Percentiles rank a stretch among this genome's conserved stretches.
phyloP scores from a whole-genome alignment of 1,140 invertebrate species.

The Antheraea mylitta region DNA sequence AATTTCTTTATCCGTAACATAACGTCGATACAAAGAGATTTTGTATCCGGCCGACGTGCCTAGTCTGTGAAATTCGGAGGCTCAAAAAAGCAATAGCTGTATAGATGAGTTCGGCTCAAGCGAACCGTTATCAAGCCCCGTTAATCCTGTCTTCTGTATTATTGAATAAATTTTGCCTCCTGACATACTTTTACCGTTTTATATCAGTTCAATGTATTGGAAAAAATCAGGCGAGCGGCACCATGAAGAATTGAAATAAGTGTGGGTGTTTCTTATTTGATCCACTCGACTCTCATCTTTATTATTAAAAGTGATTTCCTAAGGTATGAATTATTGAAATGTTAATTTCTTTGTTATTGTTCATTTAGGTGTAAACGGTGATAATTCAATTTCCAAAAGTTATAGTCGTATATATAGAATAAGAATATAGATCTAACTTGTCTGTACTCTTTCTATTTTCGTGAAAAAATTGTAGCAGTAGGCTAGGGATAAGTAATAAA shows the following conservation, averaged over 20 bases:
- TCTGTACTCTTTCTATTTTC: no score
- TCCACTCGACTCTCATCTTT: no score
- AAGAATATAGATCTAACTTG: no score
- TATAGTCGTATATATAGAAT: no score
- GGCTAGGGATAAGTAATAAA: no score
- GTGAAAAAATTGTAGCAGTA: no score
- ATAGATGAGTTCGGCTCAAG: conserved; percentile 56
- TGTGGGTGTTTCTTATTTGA: no score
- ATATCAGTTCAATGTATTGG: conserved; percentile 43
- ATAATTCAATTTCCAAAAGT: no score
- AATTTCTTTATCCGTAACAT: conserved; percentile 20
- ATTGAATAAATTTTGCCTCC: conserved; percentile 63
- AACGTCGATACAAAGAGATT: conserved; percentile 21
- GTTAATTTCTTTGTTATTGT: no score
- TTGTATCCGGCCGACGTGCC: conserved; percentile 23
- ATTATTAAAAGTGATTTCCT: no score
- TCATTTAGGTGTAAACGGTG: no score
- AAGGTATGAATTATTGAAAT: no score
- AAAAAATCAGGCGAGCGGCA: conserved; percentile 35
- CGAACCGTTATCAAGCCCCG: conserved; percentile 61
- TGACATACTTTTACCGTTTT: conserved; percentile 48
- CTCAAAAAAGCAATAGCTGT: conserved; percentile 56
- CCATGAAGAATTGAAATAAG: neutral
- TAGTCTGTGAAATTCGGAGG: conserved; percentile 46
- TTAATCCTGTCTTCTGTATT: conserved; percentile 63